phyloP scores from a whole-genome alignment of 2,797 vertebrate species.

The Oreonectes daqikongensis region DNA sequence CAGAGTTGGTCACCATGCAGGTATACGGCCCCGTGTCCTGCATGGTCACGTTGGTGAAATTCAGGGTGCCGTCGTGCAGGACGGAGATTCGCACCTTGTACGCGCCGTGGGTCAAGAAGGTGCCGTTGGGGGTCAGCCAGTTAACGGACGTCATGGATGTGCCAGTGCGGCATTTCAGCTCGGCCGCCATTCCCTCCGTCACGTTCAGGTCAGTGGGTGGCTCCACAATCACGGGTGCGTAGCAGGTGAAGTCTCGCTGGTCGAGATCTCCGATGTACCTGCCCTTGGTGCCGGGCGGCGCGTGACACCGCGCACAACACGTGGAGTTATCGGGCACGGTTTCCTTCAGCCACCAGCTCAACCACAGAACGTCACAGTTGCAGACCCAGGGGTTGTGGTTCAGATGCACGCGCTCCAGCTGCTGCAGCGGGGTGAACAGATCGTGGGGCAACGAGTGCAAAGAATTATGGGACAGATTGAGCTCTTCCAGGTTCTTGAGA shows the following conservation, averaged over 20 bases:
- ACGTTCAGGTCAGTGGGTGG: conserved; percentile 96
- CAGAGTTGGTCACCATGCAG: conserved; percentile 97
- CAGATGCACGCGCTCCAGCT: conserved; percentile 92
- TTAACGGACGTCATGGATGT: conserved; percentile 98
- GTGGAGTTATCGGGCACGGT: conserved; percentile 96
- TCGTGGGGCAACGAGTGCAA: conserved; percentile 94
- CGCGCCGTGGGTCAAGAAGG: conserved; percentile 94
- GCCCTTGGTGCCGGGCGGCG: conserved; percentile 87
- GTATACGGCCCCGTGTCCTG: conserved; percentile 97
- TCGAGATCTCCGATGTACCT: conserved; percentile 93
- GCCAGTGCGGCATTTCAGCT: conserved; percentile 93
- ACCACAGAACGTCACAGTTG: conserved; percentile 95
- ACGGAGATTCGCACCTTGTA: conserved; percentile 95
- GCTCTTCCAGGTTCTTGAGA: conserved; percentile 93
- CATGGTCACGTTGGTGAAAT: conserved; percentile 97
- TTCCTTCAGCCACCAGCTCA: conserved; percentile 97
- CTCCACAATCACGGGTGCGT: conserved; percentile 95
- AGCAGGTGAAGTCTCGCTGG: conserved; percentile 94
- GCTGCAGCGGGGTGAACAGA: conserved; percentile 93
- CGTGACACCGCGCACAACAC: conserved; percentile 95
- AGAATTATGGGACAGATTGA: conserved; percentile 95
- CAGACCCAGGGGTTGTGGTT: conserved; percentile 98
- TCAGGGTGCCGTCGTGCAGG: conserved; percentile 92
- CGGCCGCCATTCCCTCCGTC: conserved; percentile 95
- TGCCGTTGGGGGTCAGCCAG: conserved; percentile 96